These are phyloP conservation scores for Metacarcinus magister DNA, from an alignment of 2,888 invertebrate genomes.

Conservation along the genomic window DNA sequence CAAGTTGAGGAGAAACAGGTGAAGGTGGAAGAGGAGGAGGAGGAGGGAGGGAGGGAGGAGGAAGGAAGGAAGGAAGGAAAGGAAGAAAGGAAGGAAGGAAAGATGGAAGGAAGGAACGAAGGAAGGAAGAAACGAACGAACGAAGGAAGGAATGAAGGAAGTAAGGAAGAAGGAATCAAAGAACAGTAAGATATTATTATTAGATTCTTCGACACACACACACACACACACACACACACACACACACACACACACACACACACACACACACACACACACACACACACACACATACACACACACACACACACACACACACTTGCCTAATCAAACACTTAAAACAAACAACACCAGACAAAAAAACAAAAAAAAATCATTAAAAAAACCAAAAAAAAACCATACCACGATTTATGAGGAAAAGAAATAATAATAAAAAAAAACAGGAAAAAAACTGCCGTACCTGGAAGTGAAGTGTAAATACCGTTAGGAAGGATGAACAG, in stretches of 20 bases:
- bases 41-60: background rate
- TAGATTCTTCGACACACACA: background rate
- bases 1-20: background rate
- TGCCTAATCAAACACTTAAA: background rate
- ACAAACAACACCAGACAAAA: background rate
- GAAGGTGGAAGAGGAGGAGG: background rate
- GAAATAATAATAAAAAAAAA: background rate
- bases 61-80: background rate
- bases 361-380: background rate
- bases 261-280: conserved; percentile 2
- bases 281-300: background rate
- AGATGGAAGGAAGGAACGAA: too few relatives aligned
- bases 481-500: background rate
- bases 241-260: background rate
- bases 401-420: background rate
- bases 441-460: background rate
- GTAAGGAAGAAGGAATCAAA: background rate
- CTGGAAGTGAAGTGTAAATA: background rate
- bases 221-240: background rate
- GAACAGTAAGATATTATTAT: background rate
- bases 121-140: background rate
- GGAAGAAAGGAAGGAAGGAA: background rate
- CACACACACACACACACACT: conserved; percentile 7
- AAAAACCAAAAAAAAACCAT: background rate
- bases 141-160: background rate